phyloP scores from a whole-genome alignment of 53 echinoderm and acorn worm genomes.

The Echinarachnius parma region DNA sequence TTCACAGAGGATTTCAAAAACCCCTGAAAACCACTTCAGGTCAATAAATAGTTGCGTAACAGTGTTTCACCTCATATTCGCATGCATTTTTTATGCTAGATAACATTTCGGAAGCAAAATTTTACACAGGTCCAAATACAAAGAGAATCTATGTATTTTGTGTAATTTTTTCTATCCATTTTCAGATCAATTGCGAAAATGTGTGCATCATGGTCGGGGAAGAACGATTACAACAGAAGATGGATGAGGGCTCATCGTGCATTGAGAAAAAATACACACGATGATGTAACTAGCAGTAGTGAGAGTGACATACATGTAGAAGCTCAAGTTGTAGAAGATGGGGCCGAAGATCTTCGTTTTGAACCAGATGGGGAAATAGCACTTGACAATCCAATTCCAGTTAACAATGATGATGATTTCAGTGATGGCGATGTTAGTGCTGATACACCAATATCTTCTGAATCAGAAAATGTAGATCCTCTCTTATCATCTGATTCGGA shows the following conservation, averaged over 20 bases:
- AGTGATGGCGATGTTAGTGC: conserved; percentile 32
- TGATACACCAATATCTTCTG: conserved; percentile 44
- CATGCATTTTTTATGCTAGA: no score
- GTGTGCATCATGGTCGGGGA: conserved; percentile 28
- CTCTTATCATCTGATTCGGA: conserved; percentile 20
- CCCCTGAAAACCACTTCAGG: no score
- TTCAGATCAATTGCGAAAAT: conserved; percentile 29
- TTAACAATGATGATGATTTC: conserved; percentile 44
- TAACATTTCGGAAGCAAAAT: no score
- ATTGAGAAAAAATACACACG: conserved; percentile 14
- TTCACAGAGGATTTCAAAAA: no score
- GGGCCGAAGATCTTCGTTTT: conserved; percentile 18
- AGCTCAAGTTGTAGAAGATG: conserved; percentile 3
- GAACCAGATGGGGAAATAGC: conserved; percentile 37
- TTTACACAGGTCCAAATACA: no score
- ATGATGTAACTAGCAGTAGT: conserved; percentile 28
- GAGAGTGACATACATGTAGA: conserved; percentile 13
- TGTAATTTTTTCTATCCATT: conserved; percentile 20
- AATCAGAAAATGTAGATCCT: conserved; percentile 32
- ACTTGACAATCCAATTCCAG: conserved; percentile 14
- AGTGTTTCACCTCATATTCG: no score
- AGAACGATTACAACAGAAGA: conserved; percentile 38
- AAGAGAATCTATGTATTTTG: no score
- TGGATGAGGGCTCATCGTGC: conserved; percentile 36
- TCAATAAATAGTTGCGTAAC: no score